These are phyloP conservation scores for Calcarius lapponicus DNA, from an alignment of 2,797 vertebrate species.

Conservation along the genomic window DNA sequence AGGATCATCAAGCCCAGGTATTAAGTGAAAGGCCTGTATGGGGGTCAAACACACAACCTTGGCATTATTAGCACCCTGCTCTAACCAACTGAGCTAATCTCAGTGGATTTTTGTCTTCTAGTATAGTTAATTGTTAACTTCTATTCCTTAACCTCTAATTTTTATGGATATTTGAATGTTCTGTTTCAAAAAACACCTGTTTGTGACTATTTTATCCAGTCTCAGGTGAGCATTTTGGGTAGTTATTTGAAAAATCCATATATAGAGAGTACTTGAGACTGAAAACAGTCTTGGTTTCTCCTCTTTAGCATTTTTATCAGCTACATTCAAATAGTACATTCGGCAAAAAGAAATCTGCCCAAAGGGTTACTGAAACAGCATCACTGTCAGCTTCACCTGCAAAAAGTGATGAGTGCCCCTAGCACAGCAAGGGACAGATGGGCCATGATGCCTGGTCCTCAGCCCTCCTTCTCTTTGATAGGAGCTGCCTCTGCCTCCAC, in stretches of 20 bases:
- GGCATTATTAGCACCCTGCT: not conserved
- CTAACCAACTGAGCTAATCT: not conserved
- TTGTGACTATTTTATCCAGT: not conserved
- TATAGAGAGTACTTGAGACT: not conserved
- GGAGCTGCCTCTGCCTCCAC: not conserved
- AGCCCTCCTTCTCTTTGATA: not conserved
- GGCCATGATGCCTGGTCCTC: not conserved
- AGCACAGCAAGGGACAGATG: not conserved
- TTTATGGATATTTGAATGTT: not conserved
- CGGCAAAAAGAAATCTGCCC: not conserved
- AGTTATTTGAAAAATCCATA: not conserved
- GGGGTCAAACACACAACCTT: not conserved
- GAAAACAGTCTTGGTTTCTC: not conserved
- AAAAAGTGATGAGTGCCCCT: not conserved
- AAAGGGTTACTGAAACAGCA: not conserved
- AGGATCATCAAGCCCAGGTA: not conserved
- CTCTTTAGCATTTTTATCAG: not conserved
- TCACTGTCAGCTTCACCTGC: not conserved
- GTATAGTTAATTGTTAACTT: not conserved
- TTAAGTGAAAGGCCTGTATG: not conserved
- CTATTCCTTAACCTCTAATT: not conserved
- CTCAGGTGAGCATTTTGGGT: not conserved
- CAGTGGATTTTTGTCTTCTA: not conserved
- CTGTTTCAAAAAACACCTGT: not conserved
- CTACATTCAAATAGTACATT: not conserved